Base-by-base conservation (phyloP, 2,113 vertebrate genomes). In the Marmota flaviventris region DNA sequence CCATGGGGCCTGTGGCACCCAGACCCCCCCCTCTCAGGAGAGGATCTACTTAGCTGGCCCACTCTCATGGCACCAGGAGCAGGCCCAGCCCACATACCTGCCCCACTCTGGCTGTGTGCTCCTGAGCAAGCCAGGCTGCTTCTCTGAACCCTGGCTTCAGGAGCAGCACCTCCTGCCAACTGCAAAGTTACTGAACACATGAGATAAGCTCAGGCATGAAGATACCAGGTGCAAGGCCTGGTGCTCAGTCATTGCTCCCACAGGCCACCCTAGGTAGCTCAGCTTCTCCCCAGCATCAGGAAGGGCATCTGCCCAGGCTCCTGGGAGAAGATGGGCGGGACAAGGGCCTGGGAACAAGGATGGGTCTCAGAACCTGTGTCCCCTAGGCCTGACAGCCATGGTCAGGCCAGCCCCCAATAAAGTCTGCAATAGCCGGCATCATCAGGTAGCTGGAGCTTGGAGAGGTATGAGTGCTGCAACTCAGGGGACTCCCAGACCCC, bases 181-280 rank as follows among this genome's bases (percentile, higher is more conserved):
- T 7, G 56, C 39, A 32, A 14, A 7, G 70, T 22, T 13, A 0
- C 14, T 0, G 18, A 39, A 11, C 67, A 39, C 18, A 12, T 6
- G 8, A 27, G n/a, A 13, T 4, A 9, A 37, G 61, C 56, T 25
- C 17, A 0, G 14, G 72, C 32, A 4, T 6, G 32, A 22, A 10
- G 70, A 5, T 0, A 61, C 48, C 4, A 0, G 0, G 13, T 2
- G 4, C 10, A 8, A 16, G 4, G 53, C 10, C 39, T 2, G 17
- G 37, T 0, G 7, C 77, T 75, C 56, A 37, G 2, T 2, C 4
- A 65, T 0, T 7, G 56, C 39, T 27, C 34, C 67, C 32, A 5
- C 20, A 24, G 8, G 1, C 17, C 48, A 65, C 37, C 56, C 77
- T 32, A 20, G 17, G 8, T 2, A 42, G 45, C 51, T n/a, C 9